Evolutionary conservation across 2,113 vertebrate species (phyloP), one percentile per base, ranked within the genome.

Genomic region (Edolisoma coerulescens): DNA sequence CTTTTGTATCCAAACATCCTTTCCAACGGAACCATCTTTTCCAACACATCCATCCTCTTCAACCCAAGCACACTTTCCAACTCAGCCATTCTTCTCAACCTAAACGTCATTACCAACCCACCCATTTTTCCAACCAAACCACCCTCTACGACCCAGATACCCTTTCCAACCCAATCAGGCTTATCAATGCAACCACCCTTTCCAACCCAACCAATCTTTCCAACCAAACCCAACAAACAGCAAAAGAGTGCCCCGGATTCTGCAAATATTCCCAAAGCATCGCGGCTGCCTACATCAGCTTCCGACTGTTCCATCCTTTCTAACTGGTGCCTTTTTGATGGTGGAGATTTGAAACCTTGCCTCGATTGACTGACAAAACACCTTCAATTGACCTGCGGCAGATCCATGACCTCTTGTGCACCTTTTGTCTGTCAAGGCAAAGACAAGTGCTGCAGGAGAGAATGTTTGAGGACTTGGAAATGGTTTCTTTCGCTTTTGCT

Each of bases 141-240:
- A 17, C 3, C 7, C 28, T 41, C 16, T 41, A 23, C 10, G 32
- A 21, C 9, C 44, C 7, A 67, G 6, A 10, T 16, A 27, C 2
- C 7, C 3, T 50, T 10, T 22, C 3, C 30, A 33, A 26, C 6
- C 20, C 3, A 57, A 1, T 7, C 27, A 23, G 0, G 3, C 3
- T 37, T 32, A 10, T 13, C 30, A 30, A 12, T 3, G 18, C 35
- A 70, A 6, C 20, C 20, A 17, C 3, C 7, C 28, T 41, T 23
- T 41, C 39, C 10, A 41, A 21, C 9, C 44, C 7, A 67, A 9
- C 15, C 23, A 27, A 3, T 42, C 26, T 32, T 37, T 19, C 39
- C 1, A 30, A 11, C 41, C 30, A 26, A 49, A 37, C 65, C 28
- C 67, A 83, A 11, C 39, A 9, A 27, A 33, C 14, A 35, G 4